A percentile compares a stretch with the other conserved stretches of the same genome.
phyloP scores from a whole-genome alignment of 2,797 vertebrate genomes.

The Sarcophilus harrisii region DNA sequence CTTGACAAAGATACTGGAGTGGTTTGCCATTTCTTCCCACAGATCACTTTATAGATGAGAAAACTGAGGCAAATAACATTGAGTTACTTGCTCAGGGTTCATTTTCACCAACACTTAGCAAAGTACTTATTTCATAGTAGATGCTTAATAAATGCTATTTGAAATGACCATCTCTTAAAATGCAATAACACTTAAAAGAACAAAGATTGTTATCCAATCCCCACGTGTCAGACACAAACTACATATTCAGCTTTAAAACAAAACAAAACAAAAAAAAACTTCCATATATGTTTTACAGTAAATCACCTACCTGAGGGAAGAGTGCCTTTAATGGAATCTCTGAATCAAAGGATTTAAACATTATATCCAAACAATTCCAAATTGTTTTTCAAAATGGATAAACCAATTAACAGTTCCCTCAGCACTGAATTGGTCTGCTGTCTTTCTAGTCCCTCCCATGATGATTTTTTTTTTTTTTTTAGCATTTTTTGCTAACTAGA shows the following conservation, averaged over 20 bases:
- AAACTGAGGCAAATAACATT: no score
- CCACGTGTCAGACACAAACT: neutral
- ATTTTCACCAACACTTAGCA: neutral
- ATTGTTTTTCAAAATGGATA: neutral
- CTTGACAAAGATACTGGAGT: no score
- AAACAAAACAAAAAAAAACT: neutral
- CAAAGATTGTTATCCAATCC: neutral
- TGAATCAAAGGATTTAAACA: neutral
- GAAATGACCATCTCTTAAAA: neutral
- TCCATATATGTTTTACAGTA: neutral
- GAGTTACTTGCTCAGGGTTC: neutral
- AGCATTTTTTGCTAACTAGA: neutral
- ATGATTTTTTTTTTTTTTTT: neutral
- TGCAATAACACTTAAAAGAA: neutral
- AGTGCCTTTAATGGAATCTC: neutral
- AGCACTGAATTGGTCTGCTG: neutral
- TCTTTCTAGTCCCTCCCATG: no score
- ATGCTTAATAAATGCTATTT: neutral
- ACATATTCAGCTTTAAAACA: neutral
- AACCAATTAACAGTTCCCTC: neutral
- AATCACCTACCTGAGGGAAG: neutral
- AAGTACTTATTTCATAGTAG: neutral
- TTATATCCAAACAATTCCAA: neutral
- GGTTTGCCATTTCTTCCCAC: no score
- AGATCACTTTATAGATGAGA: no score